A percentile compares a stretch with the other conserved stretches of the same genome.
Conservation (phyloP, 1,140 invertebrate species). For the Psilanteris sp. region DNA sequence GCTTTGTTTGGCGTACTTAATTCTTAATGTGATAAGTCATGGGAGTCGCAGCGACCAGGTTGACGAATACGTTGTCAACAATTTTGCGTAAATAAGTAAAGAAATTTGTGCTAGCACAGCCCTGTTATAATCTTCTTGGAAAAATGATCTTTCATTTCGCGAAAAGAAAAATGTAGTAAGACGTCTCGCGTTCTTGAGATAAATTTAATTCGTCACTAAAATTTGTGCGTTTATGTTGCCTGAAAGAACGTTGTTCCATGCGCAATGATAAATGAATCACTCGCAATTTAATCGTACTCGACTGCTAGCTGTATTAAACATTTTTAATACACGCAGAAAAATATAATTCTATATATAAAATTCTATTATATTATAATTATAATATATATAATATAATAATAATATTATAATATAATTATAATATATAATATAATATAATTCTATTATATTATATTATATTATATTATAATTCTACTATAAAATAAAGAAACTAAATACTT, state of each 20-base stretch:
- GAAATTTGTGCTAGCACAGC: conserved; percentile 29
- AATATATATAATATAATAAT: too few relatives aligned
- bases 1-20: conserved; percentile 62
- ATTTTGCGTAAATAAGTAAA: conserved; percentile 54
- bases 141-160: conserved; percentile 40
- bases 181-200: conserved; percentile 38
- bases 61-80: conserved; percentile 13
- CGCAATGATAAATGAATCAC: conserved; percentile 27
- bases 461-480: too few relatives aligned
- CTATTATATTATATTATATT: too few relatives aligned
- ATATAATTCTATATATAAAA: too few relatives aligned
- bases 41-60: conserved; percentile 29
- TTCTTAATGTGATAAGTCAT: conserved; percentile 64
- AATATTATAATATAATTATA: too few relatives aligned
- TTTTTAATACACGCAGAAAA: too few relatives aligned
- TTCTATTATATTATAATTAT: too few relatives aligned
- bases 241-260: conserved; percentile 9
- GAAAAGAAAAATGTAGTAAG: conserved; percentile 39
- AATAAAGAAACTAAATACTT: too few relatives aligned
- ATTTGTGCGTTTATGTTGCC: conserved; percentile 27
- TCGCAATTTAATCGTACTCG: conserved; percentile 2
- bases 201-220: conserved; percentile 48
- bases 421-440: too few relatives aligned
- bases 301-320: too few relatives aligned
- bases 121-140: conserved; percentile 40